Base-by-base conservation (phyloP, 2,888 invertebrate genomes). In the Andrena praecox region DNA sequence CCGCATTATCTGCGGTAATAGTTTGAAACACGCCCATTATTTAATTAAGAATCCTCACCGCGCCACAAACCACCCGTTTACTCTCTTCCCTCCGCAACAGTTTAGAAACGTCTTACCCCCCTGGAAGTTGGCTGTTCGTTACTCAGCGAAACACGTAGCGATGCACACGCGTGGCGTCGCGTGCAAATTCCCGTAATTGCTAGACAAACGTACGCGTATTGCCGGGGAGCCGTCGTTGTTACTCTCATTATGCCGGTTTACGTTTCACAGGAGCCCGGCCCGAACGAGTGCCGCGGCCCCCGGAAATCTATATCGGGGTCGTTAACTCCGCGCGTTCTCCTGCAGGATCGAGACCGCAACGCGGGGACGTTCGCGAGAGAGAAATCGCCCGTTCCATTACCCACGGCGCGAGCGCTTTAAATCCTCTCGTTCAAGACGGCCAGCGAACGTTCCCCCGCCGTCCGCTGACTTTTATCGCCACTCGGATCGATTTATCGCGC, bases 331-430 rank as follows among this genome's bases (percentile, higher is more conserved):
- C 64, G 16, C 64, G 72, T 68, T 62, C 33, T 50, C 77, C 54
- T 50, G 31, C 33, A 56, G 73, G 62, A 66, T 68, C 48, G 68
- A 75, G 76, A 64, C 64, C 52, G 79, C 73, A 80, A 66, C 77
- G 71, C 76, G 42, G 76, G 63, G 60, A 59, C 54, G 12, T 60
- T 67, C 31, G 66, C 59, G 75, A 78, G 71, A 85, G 83, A 80
- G 71, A 79, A 80, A 77, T 79, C 77, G 82, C 72, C 60, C 84
- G 73, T 82, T 70, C 85, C 82, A 82, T 84, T 86, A 86, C 73
- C 71, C 29, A 60, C 10, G 42, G 1, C 74, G 63, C 68, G 78
- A 77, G 75, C 80, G 54, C 69, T 86, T 86, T 82, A 81, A 81
- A 86, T 80, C 82, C 73, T 80, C 77, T 86, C 77, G 74, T 81